Evolutionary conservation across 2,888 invertebrate species (phyloP).

Genomic region (Enchytraeus crypticus): DNA sequence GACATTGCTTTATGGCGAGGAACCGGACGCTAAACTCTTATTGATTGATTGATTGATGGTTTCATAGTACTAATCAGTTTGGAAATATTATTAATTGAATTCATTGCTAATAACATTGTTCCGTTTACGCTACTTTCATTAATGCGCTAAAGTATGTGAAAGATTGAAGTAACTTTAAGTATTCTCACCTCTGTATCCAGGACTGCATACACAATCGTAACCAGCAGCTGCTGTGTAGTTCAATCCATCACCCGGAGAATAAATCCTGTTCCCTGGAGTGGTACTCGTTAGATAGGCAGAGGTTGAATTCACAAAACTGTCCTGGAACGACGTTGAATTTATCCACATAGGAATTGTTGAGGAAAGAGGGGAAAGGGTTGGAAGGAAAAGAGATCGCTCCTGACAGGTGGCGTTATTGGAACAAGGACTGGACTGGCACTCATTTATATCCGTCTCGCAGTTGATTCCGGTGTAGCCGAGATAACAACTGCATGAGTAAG

Average conservation of each 20-base stretch:
- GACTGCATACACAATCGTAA: not conserved
- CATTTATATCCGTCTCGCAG: slow-evolving; percentile 46
- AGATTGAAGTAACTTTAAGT: too few relatives aligned
- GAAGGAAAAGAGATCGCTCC: not conserved
- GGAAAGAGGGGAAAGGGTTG: not conserved
- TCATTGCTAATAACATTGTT: too few relatives aligned
- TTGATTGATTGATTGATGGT: too few relatives aligned
- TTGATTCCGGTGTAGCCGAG: slow-evolving; percentile 43
- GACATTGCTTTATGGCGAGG: too few relatives aligned
- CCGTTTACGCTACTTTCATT: too few relatives aligned
- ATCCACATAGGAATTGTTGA: not conserved
- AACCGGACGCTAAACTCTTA: too few relatives aligned
- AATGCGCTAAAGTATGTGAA: too few relatives aligned
- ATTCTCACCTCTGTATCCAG: not conserved
- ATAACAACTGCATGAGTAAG: slow-evolving; percentile 37
- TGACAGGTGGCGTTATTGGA: slow-evolving; percentile 55
- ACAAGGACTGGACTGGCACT: slow-evolving; percentile 72
- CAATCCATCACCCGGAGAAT: not conserved
- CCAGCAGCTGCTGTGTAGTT: not conserved
- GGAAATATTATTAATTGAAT: too few relatives aligned
- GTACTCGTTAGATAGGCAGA: not conserved
- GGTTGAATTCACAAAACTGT: too few relatives aligned
- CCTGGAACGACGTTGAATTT: not conserved
- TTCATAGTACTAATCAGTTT: too few relatives aligned
- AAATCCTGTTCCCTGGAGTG: not conserved